phyloP scores from a whole-genome alignment of 1,140 invertebrate genomes.

The Phthorimaea operculella region DNA sequence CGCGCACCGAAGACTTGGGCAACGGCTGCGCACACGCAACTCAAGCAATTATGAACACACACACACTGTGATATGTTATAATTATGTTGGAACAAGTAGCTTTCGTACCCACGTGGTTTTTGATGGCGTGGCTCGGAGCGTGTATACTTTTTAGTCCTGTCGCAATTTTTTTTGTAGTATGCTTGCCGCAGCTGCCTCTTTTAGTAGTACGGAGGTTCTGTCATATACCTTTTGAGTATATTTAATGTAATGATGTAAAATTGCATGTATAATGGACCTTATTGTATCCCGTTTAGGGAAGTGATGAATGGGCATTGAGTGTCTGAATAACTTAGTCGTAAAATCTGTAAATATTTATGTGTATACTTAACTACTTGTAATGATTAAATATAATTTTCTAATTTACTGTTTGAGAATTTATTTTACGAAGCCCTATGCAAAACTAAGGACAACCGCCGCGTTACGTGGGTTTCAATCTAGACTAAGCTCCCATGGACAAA shows the following conservation, averaged over 20 bases:
- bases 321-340: neutral
- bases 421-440: too few relatives aligned
- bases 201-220: slow-evolving; percentile 63
- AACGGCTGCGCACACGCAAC: slow-evolving; percentile 11
- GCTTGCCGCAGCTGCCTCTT: slow-evolving; percentile 64
- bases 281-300: neutral
- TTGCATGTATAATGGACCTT: neutral
- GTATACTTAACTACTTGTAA: slow-evolving; percentile 21
- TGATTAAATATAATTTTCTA: slow-evolving; percentile 10
- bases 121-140: slow-evolving; percentile 60
- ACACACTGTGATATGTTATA: slow-evolving; percentile 13
- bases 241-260: slow-evolving; percentile 29
- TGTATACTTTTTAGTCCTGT: slow-evolving; percentile 66
- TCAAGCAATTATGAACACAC: slow-evolving; percentile 31
- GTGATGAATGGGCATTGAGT: neutral
- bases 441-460: too few relatives aligned
- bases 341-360: slow-evolving; percentile 13
- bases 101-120: slow-evolving; percentile 56
- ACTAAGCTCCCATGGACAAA: too few relatives aligned
- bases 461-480: too few relatives aligned
- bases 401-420: neutral
- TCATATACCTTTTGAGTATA: slow-evolving; percentile 68
- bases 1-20: slow-evolving; percentile 26
- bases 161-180: slow-evolving; percentile 64
- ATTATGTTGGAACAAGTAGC: slow-evolving; percentile 54